These are phyloP conservation scores for Coelopa pilipes DNA, from an alignment of 2,888 invertebrate genomes.

Conservation along the genomic window DNA sequence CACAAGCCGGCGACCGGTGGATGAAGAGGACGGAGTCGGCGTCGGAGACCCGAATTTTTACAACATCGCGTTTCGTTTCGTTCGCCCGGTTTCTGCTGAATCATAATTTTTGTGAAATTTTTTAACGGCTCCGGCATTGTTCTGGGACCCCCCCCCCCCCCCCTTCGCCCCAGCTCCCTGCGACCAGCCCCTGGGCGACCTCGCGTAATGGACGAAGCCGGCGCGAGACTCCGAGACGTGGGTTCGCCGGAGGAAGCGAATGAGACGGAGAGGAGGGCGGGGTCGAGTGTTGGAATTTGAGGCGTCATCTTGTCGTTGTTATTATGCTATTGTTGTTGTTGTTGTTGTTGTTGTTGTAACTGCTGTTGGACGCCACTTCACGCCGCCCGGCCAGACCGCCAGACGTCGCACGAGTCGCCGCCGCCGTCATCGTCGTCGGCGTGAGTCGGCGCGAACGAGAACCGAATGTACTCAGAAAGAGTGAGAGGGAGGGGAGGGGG, in stretches of 20 bases:
- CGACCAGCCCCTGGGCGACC: too few relatives aligned
- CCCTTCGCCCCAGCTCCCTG: too few relatives aligned
- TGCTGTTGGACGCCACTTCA: not conserved
- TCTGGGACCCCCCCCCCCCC: not conserved
- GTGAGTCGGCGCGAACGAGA: constrained; percentile 9
- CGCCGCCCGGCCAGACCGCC: constrained; percentile 17
- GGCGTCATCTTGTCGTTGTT: not conserved
- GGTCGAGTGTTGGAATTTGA: not conserved
- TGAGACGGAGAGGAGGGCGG: too few relatives aligned
- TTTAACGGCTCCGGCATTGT: constrained; percentile 13
- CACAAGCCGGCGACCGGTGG: too few relatives aligned
- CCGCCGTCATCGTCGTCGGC: not conserved
- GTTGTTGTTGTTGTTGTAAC: too few relatives aligned
- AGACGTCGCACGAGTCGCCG: constrained; percentile 8
- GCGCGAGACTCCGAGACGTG: too few relatives aligned
- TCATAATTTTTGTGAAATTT: constrained; percentile 57
- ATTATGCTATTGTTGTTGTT: constrained; percentile 6
- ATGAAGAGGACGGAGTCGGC: too few relatives aligned
- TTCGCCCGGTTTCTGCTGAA: constrained; percentile 47
- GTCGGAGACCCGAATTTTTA: not conserved
- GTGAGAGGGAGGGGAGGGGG: too few relatives aligned
- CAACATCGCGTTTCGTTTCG: not conserved
- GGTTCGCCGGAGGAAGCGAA: too few relatives aligned
- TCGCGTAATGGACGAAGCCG: too few relatives aligned
- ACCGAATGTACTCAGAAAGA: too few relatives aligned